These are phyloP conservation scores for Athene noctua DNA, from an alignment of 2,113 vertebrate species.

Conservation along the genomic window DNA sequence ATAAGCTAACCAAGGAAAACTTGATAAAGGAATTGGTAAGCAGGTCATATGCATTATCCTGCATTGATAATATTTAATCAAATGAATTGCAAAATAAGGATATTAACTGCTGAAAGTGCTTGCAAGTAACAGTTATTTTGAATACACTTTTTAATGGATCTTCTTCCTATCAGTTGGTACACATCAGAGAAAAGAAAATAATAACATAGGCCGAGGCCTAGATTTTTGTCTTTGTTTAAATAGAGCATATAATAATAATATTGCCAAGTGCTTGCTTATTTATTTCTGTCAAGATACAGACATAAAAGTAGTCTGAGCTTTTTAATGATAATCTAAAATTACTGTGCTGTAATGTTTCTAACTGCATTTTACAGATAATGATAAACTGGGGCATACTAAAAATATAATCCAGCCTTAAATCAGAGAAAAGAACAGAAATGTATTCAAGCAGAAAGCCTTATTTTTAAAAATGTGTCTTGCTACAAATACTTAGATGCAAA, in stretches of 20 bases:
- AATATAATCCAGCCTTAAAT: neutral
- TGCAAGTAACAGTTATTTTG: neutral
- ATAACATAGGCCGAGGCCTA: neutral
- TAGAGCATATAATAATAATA: neutral
- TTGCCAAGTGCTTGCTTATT: neutral
- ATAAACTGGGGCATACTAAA: neutral
- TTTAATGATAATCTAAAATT: neutral
- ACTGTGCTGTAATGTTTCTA: neutral
- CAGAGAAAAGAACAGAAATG: neutral
- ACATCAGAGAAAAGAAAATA: neutral
- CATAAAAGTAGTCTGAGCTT: neutral
- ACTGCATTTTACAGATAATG: neutral
- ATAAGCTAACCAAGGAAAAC: neutral
- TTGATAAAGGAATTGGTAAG: neutral
- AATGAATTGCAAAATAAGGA: neutral
- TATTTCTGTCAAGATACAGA: neutral
- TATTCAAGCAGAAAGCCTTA: neutral
- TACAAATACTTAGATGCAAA: neutral
- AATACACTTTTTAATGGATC: neutral
- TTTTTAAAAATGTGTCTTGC: neutral
- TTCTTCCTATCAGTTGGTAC: neutral
- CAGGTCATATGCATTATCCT: neutral
- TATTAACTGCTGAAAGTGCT: neutral
- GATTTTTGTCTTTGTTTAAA: neutral
- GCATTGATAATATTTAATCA: neutral